phyloP scores from a whole-genome alignment of 2,113 vertebrate genomes.

The Callorhinus ursinus region DNA sequence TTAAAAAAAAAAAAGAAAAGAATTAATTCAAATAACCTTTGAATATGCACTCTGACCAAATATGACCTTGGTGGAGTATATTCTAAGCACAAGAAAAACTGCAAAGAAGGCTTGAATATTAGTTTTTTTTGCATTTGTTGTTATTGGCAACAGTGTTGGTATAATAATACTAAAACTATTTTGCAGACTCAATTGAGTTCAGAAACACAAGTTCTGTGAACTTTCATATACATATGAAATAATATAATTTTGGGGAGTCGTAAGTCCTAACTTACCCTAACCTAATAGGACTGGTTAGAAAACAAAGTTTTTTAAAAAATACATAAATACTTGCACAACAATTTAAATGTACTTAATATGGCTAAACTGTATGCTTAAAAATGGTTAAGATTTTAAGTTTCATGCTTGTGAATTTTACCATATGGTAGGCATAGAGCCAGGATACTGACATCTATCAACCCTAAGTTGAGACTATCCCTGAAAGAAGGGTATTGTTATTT shows the following conservation, averaged over 20 bases:
- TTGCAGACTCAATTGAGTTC: background rate
- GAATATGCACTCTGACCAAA: background rate
- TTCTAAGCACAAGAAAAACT: background rate
- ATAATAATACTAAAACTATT: background rate
- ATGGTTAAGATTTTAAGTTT: background rate
- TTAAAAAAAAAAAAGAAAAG: background rate
- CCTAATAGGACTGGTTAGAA: background rate
- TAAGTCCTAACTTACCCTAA: background rate
- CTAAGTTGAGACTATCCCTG: too few relatives aligned
- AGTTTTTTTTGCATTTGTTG: background rate
- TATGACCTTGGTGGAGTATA: background rate
- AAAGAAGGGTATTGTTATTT: background rate
- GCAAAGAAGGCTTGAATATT: background rate
- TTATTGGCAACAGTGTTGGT: background rate
- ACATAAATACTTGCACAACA: background rate
- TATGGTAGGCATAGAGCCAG: background rate
- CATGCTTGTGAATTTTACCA: background rate
- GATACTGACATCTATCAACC: background rate
- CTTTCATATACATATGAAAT: background rate
- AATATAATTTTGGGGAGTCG: background rate
- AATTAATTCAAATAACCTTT: background rate
- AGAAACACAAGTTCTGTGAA: background rate
- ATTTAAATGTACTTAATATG: background rate
- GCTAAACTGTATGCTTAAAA: background rate
- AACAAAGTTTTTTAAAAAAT: background rate